phyloP scores from a whole-genome alignment of 2,113 vertebrate species.

The Mystacornis crossleyi region DNA sequence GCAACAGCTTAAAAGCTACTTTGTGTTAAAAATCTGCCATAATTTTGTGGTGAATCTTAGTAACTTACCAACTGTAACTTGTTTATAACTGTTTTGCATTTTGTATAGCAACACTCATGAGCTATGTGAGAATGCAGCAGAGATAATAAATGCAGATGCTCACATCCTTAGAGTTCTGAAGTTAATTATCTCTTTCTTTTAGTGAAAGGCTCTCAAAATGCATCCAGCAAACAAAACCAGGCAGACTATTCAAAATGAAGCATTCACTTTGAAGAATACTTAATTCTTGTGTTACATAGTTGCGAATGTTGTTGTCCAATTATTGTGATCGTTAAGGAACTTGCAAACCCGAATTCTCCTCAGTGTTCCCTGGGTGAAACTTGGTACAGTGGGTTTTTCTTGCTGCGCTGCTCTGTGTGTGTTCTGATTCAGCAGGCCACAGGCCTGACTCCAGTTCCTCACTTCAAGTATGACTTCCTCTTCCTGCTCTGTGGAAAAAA shows the following conservation, averaged over 20 bases:
- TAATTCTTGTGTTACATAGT: neutral
- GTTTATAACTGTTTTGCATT: neutral
- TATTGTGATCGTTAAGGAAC: neutral
- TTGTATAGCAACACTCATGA: neutral
- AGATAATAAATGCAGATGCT: neutral
- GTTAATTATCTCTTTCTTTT: neutral
- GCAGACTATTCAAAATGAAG: neutral
- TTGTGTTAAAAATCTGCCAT: neutral
- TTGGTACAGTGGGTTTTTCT: neutral
- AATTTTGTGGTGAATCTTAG: neutral
- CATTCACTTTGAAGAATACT: neutral
- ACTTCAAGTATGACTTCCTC: neutral
- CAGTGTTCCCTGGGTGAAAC: neutral
- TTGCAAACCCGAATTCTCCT: neutral
- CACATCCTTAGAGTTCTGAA: neutral
- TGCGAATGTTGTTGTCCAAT: neutral
- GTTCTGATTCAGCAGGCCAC: neutral
- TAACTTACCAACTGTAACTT: neutral
- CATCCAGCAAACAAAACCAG: neutral
- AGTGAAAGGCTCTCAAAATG: neutral
- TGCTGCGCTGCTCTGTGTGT: neutral
- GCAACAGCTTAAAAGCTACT: neutral
- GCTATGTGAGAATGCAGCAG: neutral
- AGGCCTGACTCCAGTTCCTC: neutral
- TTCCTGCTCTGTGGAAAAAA: neutral